Evolutionary conservation across 2,888 invertebrate species (phyloP).

Genomic region (Pollenia amentaria): DNA sequence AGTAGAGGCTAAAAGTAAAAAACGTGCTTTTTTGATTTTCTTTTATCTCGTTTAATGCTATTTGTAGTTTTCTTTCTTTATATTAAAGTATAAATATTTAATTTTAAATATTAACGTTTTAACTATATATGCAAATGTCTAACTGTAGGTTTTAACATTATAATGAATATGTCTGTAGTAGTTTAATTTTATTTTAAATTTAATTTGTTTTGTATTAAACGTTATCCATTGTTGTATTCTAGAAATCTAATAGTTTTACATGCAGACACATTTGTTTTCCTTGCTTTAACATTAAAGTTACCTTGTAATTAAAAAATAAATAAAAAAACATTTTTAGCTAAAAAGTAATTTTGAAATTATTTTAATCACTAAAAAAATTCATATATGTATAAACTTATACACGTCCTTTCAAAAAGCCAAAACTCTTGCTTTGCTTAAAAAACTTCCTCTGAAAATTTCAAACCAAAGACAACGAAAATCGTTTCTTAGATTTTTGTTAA

Average conservation of each 20-base stretch:
- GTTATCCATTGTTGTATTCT: slow-evolving; percentile 72
- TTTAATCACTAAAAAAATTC: slow-evolving; percentile 70
- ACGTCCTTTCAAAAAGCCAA: slow-evolving; percentile 61
- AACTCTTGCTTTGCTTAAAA: slow-evolving; percentile 25
- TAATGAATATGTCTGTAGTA: slow-evolving; percentile 75
- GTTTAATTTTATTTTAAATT: slow-evolving; percentile 74
- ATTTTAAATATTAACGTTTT: slow-evolving; percentile 73
- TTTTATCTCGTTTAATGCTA: slow-evolving; percentile 72
- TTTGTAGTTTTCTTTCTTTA: slow-evolving; percentile 71
- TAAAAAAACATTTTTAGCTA: slow-evolving; percentile 71
- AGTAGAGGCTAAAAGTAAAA: slow-evolving; percentile 72
- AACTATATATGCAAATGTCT: slow-evolving; percentile 74
- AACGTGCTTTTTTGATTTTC: slow-evolving; percentile 67
- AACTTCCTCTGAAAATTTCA: slow-evolving; percentile 5
- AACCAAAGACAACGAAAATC: slow-evolving; percentile 64
- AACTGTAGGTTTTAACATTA: slow-evolving; percentile 74
- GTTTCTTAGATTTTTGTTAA: slow-evolving; percentile 35
- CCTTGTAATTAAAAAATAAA: slow-evolving; percentile 69
- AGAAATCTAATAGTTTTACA: slow-evolving; percentile 74
- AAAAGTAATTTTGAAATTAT: slow-evolving; percentile 73
- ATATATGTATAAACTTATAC: slow-evolving; percentile 70
- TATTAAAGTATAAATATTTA: slow-evolving; percentile 73
- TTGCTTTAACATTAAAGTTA: slow-evolving; percentile 73
- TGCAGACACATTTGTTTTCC: slow-evolving; percentile 73
- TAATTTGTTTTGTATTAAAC: slow-evolving; percentile 66